Percentiles rank a stretch among this genome's conserved stretches.
These are phyloP conservation scores for Mallotus villosus DNA, from an alignment of 2,797 vertebrate species.

Conservation along the genomic window DNA sequence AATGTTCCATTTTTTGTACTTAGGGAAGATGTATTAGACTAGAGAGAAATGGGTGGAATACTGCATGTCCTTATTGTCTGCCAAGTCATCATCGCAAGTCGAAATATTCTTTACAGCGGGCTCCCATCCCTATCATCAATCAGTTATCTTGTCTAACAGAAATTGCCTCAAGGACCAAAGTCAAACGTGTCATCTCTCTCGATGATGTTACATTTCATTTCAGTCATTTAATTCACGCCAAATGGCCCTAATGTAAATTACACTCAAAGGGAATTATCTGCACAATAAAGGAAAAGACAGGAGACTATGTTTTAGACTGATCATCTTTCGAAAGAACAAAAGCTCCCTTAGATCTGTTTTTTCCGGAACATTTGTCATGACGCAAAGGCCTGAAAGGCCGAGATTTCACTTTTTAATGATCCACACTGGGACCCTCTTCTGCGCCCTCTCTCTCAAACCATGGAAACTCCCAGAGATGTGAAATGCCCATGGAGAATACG, in stretches of 20 bases:
- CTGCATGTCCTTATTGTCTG: neutral
- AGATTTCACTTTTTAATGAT: conserved; percentile 33
- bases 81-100: neutral
- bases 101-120: neutral
- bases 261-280: conserved; percentile 3
- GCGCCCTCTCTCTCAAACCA: neutral
- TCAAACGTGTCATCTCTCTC: conserved; percentile 1
- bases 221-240: neutral
- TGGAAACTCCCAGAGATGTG: conserved; percentile 5
- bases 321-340: conserved; percentile 16
- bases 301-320: conserved; percentile 6
- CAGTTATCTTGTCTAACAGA: neutral
- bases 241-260: neutral
- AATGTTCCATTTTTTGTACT: neutral
- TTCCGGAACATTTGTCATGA: conserved; percentile 26
- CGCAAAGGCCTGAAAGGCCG: conserved; percentile 16
- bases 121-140: conserved; percentile 3
- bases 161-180: neutral
- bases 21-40: neutral
- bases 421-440: conserved; percentile 33
- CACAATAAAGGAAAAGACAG: neutral
- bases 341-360: conserved; percentile 10
- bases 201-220: neutral
- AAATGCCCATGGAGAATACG: conserved; percentile 17
- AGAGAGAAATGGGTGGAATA: neutral